Percentiles rank a stretch among this genome's conserved stretches.
Evolutionary conservation across 2,797 vertebrate genomes (phyloP).

Genomic region (Hypotaenidia philippensis): DNA sequence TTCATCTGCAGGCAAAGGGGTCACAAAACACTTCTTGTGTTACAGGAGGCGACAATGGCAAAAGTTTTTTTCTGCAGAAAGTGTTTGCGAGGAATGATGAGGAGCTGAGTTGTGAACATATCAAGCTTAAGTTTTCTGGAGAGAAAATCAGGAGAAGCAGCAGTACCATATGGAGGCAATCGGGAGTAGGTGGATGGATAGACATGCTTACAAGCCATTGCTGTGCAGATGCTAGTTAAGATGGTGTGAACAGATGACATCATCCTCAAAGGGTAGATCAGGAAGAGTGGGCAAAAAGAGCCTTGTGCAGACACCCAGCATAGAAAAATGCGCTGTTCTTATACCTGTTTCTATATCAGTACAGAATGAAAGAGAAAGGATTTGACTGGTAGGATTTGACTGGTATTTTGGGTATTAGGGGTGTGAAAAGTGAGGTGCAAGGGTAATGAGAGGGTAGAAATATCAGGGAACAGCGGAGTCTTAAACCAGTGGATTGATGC

Average conservation of each 20-base stretch:
- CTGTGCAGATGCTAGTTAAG: conserved; percentile 69
- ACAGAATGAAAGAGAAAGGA: not conserved
- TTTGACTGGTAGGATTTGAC: not conserved
- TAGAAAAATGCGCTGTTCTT: conserved; percentile 45
- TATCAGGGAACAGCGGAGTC: not conserved
- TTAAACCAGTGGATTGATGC: not conserved
- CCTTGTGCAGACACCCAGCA: conserved; percentile 43
- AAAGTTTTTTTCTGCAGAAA: conserved; percentile 6
- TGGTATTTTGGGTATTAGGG: not conserved
- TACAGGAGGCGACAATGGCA: not conserved
- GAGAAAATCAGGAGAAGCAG: conserved; percentile 53
- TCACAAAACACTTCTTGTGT: not conserved
- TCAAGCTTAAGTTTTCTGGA: conserved; percentile 58
- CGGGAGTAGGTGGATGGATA: conserved; percentile 68
- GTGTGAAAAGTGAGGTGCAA: not conserved
- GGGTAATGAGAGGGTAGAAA: not conserved
- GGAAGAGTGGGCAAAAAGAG: conserved; percentile 63
- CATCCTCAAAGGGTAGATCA: conserved; percentile 58
- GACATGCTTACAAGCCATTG: conserved; percentile 65
- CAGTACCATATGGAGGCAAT: conserved; percentile 69
- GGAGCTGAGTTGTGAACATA: conserved; percentile 42
- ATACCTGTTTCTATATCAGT: conserved; percentile 44
- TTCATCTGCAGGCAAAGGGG: not conserved
- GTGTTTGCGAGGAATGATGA: conserved; percentile 14
- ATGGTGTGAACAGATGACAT: conserved; percentile 73